Evolutionary conservation across 2,113 vertebrate genomes (phyloP), one percentile per base, ranked within the genome.

Genomic region (Cynopterus brachyotis): DNA sequence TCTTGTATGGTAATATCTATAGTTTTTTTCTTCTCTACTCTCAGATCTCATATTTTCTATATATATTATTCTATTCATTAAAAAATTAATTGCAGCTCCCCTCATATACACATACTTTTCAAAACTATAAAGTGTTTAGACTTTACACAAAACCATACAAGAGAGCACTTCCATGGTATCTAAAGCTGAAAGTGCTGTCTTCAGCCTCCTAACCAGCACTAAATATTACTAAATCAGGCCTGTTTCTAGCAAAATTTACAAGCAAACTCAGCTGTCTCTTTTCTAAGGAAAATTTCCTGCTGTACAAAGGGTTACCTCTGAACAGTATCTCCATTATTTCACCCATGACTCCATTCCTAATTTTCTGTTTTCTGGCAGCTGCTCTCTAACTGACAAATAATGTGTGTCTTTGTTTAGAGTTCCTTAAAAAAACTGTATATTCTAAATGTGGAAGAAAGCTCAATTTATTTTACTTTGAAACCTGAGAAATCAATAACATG

Each of bases 381-480:
- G 97, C 89, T 97, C 94, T 85, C 0, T 0, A 98, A 97, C 89
- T 98, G 96, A 97, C 97, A 97, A 98, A 98, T 98, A 98, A 98
- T 85, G 89, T 66, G 40, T 93, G 97, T 87, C 98, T 98, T 98
- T 98, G 96, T 98, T 97, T 97, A 95, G 94, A 78, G 96, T 98
- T 94, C 96, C 95, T 98, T 97, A 83, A 96, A 97, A 98, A 98
- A 98, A 88, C 94, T 96, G 60, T 96, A 97, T 97, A 98, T 96
- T 97, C 97, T 98, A 96, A 96, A 98, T 97, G 98, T 98, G 96
- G 97, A 98, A 98, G 95, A 97, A 98, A 98, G 97, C 91, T 98
- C 97, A 98, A 97, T 98, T 98, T 98, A 97, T 98, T 98, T 98
- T 85, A 97, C 97, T 98, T 98, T 98, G 98, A 98, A 98, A 98